Base-by-base conservation (phyloP, 2,113 vertebrate species). In the Neogale vison region DNA sequence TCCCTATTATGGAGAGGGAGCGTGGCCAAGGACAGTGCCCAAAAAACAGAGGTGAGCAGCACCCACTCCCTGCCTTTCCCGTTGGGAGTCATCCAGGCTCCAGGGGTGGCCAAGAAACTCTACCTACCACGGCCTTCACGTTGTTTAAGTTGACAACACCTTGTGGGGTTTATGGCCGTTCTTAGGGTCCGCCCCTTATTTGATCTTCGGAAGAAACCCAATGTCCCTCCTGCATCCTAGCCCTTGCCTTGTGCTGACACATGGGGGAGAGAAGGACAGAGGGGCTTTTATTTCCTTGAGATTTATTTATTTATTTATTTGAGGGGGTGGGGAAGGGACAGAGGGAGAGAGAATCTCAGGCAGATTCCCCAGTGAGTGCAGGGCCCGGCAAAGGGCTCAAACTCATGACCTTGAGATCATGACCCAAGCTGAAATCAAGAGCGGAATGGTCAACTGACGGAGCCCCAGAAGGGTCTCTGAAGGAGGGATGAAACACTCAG, bases 1-100 rank as follows among this genome's bases (percentile, higher is more conserved):
- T 97, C 93, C 98, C 97, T 98, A 85, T 98, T 98, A 98, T 96
- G 98, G 98, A 96, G 94, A 93, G 93, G 92, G 74, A 34, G 59
- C 96, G 72, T 85, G 92, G 96, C 36, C 39, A 13, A 79, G 91
- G 95, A 92, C 81, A 71, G 67, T 90, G 86, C 77, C 71, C 93
- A 31, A 42, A 23, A 63, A 97, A 89, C 50, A 98, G 90, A 72
- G 97, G 95, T 79, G 45, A 74, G 86, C 61, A 87, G 89, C 45
- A 15, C 0, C 42, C 67, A 95, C 81, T 94, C 85, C 63, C 71
- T 42, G 76, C 57, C 87, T 84, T 72, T 93, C 13, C 95, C 80
- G 90, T 23, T 81, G 74, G 67, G 90, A 85, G 57, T 93, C 96
- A 76, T 18, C 42, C 29, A 8, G 50, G 63, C 92, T 86, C 52